Base-by-base conservation (phyloP, 2,113 vertebrate genomes). In the Okapia johnstoni region DNA sequence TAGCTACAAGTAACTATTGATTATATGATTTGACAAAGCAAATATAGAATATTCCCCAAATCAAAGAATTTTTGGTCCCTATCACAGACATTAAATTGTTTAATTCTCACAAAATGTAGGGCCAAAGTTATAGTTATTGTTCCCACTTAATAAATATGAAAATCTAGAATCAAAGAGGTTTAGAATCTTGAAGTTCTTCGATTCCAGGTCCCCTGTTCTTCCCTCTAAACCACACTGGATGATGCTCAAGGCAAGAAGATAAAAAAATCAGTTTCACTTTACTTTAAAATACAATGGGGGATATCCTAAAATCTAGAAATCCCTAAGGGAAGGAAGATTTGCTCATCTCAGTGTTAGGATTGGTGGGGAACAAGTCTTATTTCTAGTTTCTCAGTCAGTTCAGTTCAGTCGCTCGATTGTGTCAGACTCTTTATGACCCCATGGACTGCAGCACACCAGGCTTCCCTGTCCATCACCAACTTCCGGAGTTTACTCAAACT, bases 251-350 rank as follows among this genome's bases (percentile, higher is more conserved):
- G 13, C 54, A 95, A 85, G 3, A 54, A 88, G 43, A 55, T 88
- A 26, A 50, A 88, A 70, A 95, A 95, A 48, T 28, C 4, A 26
- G 33, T n/a, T 84, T 84, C 19, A 54, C 15, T 84, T 3, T 87
- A 46, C 23, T 77, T 84, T 77, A 70, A 52, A 93, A 84, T 85
- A 40, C 16, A 36, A 40, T 7, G 16, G 12, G 15, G 33, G 52
- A 60, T 87, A 60, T 90, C 93, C 43, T 93, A 46, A 83, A 85
- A 54, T 85, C 76, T 88, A 70, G 36, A 88, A 70, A 85, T 84
- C 36, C n/a, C 43, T 79, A 21, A 93, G 73, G 5, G 13, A 88
- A 88, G 25, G 25, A 91, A 46, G 5, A 30, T n/a, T 17, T 36
- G 9, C 36, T 73, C n/a, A 28, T 70, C 30, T 93, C 43, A 76